These are phyloP conservation scores for Cacoxenus indagator DNA, from an alignment of 2,888 invertebrate species.

Conservation along the genomic window DNA sequence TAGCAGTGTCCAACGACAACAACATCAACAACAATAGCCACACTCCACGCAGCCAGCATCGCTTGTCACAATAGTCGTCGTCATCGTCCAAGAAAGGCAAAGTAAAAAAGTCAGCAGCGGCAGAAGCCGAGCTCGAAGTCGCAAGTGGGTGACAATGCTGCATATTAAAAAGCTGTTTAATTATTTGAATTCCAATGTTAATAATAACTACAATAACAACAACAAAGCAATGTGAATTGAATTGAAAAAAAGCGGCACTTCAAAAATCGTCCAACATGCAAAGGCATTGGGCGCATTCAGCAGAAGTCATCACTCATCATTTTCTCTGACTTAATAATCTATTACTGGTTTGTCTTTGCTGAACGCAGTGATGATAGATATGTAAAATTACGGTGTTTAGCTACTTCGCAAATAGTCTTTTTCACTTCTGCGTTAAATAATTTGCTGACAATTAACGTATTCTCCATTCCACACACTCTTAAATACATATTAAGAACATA, in stretches of 20 bases:
- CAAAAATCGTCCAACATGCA: not conserved
- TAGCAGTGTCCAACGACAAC: not conserved
- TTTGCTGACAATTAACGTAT: too few species aligned
- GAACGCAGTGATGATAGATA: too few species aligned
- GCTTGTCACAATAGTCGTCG: not conserved
- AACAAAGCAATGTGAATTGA: not conserved
- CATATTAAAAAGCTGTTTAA: constrained; percentile 31
- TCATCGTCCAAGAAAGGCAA: not conserved
- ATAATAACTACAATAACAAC: constrained; percentile 20
- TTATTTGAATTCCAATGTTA: constrained; percentile 7
- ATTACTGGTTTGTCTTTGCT: too few species aligned
- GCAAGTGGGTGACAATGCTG: constrained; percentile 25
- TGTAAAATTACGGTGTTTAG: too few species aligned
- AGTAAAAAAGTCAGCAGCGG: not conserved
- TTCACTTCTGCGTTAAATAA: too few species aligned
- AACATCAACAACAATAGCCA: not conserved
- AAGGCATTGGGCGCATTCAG: not conserved
- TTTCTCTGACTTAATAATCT: too few species aligned
- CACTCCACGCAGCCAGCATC: too few species aligned
- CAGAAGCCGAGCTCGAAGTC: too few species aligned
- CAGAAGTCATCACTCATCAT: not conserved
- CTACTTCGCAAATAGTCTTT: too few species aligned
- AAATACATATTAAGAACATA: too few species aligned
- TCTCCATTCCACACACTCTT: too few species aligned
- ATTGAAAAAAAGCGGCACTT: not conserved